These are phyloP conservation scores for Sinhomidia bicolor DNA, from an alignment of 2,888 invertebrate genomes.

Conservation along the genomic window DNA sequence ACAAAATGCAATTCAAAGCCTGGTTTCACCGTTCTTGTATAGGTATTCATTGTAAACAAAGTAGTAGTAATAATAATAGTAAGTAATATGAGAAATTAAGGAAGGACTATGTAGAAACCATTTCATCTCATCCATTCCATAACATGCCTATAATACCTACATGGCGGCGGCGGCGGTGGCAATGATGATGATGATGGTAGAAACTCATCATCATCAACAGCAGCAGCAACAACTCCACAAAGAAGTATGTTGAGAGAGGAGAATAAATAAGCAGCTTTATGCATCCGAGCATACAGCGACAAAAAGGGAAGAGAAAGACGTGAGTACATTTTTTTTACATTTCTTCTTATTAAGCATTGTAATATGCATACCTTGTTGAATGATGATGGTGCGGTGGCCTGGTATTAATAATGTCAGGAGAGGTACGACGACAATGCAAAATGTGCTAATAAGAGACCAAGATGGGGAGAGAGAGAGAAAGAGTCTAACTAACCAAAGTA, in stretches of 20 bases:
- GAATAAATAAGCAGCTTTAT: slow-evolving; percentile 40
- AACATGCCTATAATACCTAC: too few species aligned
- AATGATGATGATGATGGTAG: not conserved
- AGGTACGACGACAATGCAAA: slow-evolving; percentile 9
- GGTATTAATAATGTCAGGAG: not conserved
- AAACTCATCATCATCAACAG: not conserved
- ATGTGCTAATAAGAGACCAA: not conserved
- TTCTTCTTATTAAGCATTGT: slow-evolving; percentile 1
- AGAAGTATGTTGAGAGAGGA: slow-evolving; percentile 15
- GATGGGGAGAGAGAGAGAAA: too few species aligned
- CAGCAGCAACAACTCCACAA: not conserved
- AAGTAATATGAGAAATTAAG: not conserved
- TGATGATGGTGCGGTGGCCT: not conserved
- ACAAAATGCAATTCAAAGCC: too few species aligned
- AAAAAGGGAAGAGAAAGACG: not conserved
- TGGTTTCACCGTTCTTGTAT: too few species aligned
- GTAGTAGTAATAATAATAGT: too few species aligned
- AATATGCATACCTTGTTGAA: not conserved
- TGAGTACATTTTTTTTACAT: not conserved
- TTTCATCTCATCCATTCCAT: not conserved
- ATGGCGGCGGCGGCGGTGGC: not conserved
- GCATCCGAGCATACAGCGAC: not conserved
- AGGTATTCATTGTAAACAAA: too few species aligned
- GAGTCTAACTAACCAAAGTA: slow-evolving; percentile 6
- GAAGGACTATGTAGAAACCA: not conserved